phyloP scores from a whole-genome alignment of 2,888 invertebrate genomes.

The Antheraea assamensis region DNA sequence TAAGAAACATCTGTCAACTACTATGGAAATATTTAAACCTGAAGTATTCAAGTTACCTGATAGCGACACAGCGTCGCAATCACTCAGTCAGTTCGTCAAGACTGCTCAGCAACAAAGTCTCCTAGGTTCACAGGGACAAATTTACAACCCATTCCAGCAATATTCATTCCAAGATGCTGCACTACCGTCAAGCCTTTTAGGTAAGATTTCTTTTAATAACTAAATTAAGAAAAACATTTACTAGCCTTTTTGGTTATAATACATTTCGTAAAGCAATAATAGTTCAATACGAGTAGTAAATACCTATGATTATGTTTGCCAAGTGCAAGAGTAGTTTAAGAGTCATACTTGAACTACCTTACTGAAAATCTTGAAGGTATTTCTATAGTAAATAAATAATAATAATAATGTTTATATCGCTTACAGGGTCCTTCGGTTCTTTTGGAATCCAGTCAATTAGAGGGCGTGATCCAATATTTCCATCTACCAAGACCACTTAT shows the following conservation, averaged over 20 bases:
- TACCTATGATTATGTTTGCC: no score
- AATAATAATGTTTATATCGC: slow-evolving; percentile 16
- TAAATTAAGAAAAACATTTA: not conserved
- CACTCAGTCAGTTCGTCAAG: slow-evolving; percentile 66
- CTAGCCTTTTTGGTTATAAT: not conserved
- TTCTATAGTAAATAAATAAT: not conserved
- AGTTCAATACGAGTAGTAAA: no score
- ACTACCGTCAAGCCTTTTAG: slow-evolving; percentile 70
- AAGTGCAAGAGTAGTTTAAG: no score
- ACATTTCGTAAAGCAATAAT: not conserved
- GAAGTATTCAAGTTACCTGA: slow-evolving; percentile 71
- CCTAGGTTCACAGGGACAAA: slow-evolving; percentile 44
- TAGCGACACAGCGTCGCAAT: slow-evolving; percentile 65
- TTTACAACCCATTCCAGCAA: slow-evolving; percentile 57
- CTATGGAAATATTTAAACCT: slow-evolving; percentile 66
- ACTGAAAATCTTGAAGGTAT: no score
- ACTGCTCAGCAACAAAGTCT: slow-evolving; percentile 68
- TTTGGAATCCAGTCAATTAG: slow-evolving; percentile 82
- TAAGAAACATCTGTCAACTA: slow-evolving; percentile 45
- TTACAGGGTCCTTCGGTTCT: slow-evolving; percentile 82
- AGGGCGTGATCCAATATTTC: slow-evolving; percentile 72
- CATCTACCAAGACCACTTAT: slow-evolving; percentile 68
- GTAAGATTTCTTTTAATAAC: slow-evolving; percentile 41
- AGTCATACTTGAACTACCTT: no score
- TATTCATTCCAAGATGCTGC: slow-evolving; percentile 66